Evolutionary conservation across 2,797 vertebrate genomes (phyloP).

Genomic region (Labeo calbasu): DNA sequence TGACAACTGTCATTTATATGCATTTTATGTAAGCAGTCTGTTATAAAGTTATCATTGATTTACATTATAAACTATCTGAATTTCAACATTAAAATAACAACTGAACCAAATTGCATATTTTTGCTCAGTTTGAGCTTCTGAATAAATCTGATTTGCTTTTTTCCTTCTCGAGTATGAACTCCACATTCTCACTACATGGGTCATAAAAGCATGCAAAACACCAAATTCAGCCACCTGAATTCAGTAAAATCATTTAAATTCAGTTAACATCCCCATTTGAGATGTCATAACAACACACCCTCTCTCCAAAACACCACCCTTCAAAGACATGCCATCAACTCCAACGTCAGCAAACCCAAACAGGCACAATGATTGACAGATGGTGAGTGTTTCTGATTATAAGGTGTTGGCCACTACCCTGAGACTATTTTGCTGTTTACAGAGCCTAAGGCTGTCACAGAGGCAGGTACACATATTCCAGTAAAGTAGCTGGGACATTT

Average conservation of each 20-base stretch:
- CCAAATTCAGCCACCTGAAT: not conserved
- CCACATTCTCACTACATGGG: not conserved
- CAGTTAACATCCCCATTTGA: not conserved
- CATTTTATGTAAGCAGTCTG: not conserved
- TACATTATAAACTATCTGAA: not conserved
- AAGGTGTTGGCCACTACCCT: not conserved
- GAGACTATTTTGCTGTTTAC: not conserved
- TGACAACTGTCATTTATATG: not conserved
- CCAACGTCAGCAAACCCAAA: not conserved
- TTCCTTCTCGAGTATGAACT: not conserved
- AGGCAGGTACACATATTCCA: constrained; percentile 3
- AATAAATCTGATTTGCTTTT: not conserved
- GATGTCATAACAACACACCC: not conserved
- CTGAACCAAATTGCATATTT: not conserved
- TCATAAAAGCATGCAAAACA: not conserved
- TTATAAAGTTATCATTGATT: not conserved
- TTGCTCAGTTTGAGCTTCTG: not conserved
- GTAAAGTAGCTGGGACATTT: not conserved
- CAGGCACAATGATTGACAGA: constrained; percentile 8
- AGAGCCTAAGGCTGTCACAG: not conserved
- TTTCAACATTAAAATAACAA: not conserved
- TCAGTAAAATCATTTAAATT: too few relatives aligned
- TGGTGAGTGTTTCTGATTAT: constrained; percentile 10
- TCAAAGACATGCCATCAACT: constrained; percentile 1
- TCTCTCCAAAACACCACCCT: constrained; percentile 6